These are phyloP conservation scores for Apostichopus californicus DNA, from an alignment of 35 echinoderm and acorn worm species.

Conservation along the genomic window DNA sequence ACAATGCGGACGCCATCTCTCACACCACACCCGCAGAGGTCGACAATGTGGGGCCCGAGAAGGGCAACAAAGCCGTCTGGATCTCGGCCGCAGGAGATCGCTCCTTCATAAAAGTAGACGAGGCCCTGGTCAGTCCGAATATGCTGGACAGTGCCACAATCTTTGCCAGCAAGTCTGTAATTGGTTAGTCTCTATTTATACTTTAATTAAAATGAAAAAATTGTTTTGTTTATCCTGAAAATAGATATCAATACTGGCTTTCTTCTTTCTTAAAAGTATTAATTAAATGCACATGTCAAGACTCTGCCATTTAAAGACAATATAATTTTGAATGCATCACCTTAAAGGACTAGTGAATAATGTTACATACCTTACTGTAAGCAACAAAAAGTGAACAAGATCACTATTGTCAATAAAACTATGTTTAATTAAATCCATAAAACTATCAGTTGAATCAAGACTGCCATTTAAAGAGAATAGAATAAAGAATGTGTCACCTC, in stretches of 20 bases:
- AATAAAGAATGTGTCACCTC: neutral
- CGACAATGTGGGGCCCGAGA: conserved; percentile 72
- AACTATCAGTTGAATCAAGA: no score
- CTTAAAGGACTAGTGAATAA: no score
- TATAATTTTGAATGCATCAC: neutral
- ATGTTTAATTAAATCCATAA: no score
- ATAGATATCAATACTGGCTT: no score
- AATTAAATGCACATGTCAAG: no score
- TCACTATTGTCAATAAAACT: no score
- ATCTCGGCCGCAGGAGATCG: conserved; percentile 80
- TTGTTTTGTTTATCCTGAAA: neutral
- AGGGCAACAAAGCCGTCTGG: conserved; percentile 85
- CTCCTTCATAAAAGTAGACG: conserved; percentile 95
- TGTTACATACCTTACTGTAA: no score
- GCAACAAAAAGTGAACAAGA: no score
- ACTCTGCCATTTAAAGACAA: no score
- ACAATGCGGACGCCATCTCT: conserved; percentile 70
- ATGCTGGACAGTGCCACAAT: conserved; percentile 87
- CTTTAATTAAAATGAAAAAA: no score
- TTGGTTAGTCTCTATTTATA: conserved; percentile 61
- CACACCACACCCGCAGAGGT: conserved; percentile 69
- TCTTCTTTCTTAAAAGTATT: no score
- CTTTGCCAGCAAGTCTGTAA: conserved; percentile 79
- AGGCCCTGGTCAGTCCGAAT: conserved; percentile 86
- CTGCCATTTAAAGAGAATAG: no score